Evolutionary conservation across 2,113 vertebrate species (phyloP), one percentile per base, ranked within the genome.

Genomic region (Engraulis encrasicolus): DNA sequence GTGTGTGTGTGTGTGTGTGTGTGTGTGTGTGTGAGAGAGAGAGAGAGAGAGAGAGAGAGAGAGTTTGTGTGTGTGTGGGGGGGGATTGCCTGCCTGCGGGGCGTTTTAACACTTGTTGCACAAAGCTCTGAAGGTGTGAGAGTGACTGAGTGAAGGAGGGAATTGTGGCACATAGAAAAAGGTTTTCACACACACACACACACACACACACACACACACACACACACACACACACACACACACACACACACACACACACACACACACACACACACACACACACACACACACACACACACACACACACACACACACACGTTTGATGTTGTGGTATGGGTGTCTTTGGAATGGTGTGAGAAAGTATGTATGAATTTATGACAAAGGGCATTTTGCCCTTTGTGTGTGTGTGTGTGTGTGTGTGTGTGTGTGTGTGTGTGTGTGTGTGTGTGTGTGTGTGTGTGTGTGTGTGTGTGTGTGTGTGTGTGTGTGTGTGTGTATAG

Each of bases 311-410:
- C 27, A 31, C 58, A 66, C 7, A 66, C 58, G 40, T 66, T 66
- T 31, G 58, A 66, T 19, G 50, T 61, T 23, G 14, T 37, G 52
- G 48, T 79, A 85, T 85, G 86, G 82, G 90, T 78, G 77, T 87
- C 91, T 20, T 78, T 80, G 49, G 90, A 90, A 91, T 88, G 49
- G 17, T 23, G 71, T 90, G 89, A 61, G 58, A 6, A 23, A 88
- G 91, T 89, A 90, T 92, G 90, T 87, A 89, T 89, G 85, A 66
- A 27, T 66, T 66, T 66, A 66, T 66, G 58, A 66, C n/a, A 66
- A 2, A 27, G 58, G 20, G 23, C n/a, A 61, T 66, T 31, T 66
- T 66, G 58, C 58, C 58, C 88, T 80, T 48, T 18, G 58, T 81
- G 82, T 2, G 78, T 86, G 86, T 89, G 84, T 84, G 19, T 80